A percentile compares a stretch with the other conserved stretches of the same genome.
phyloP scores from a whole-genome alignment of 2,113 vertebrate species.

The Nerophis lumbriciformis region DNA sequence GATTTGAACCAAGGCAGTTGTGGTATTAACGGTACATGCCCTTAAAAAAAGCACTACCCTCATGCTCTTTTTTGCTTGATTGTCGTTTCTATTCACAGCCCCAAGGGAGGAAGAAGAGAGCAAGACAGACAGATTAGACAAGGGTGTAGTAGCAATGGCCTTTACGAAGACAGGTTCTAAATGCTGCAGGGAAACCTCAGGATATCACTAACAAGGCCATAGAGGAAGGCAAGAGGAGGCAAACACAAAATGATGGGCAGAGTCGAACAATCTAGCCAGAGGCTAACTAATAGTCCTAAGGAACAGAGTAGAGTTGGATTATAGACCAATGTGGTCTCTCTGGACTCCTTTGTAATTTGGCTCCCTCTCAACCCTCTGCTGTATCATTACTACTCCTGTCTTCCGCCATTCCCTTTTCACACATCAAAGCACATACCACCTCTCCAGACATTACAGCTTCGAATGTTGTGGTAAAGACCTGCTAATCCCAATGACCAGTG shows the following conservation, averaged over 20 bases:
- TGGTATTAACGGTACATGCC: neutral
- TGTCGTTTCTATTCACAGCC: neutral
- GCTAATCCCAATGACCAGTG: constrained; percentile 18
- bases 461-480: constrained; percentile 26
- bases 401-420: constrained; percentile 12
- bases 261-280: neutral
- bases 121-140: neutral
- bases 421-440: constrained; percentile 12
- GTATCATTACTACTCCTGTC: neutral
- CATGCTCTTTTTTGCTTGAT: neutral
- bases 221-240: constrained; percentile 26
- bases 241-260: neutral
- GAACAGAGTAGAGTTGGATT: constrained; percentile 36
- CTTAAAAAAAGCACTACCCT: neutral
- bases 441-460: too few species aligned
- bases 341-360: constrained; percentile 20
- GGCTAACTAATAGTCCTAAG: constrained; percentile 22
- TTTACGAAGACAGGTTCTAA: constrained; percentile 16
- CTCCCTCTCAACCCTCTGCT: constrained; percentile 9
- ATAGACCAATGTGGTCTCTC: constrained; percentile 13
- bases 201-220: constrained; percentile 61
- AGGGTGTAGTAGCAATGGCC: neutral
- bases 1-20: too few species aligned
- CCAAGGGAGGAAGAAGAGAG: neutral
- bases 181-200: constrained; percentile 23